Percentiles rank a stretch among this genome's conserved stretches.
These are phyloP conservation scores for Torymus tubicola DNA, from an alignment of 2,888 invertebrate genomes.

Conservation along the genomic window DNA sequence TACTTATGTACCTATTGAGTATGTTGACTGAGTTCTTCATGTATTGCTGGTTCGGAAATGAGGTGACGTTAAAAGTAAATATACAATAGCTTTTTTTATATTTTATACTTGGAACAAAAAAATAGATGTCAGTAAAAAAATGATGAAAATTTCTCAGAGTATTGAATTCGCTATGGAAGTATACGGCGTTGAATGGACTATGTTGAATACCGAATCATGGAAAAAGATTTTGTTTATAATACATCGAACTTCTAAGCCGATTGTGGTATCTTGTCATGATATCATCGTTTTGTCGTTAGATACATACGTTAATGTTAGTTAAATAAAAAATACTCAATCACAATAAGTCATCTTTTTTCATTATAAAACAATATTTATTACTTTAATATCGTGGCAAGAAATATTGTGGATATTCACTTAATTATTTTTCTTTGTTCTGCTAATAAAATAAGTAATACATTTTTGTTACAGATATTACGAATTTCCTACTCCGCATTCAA, in stretches of 20 bases:
- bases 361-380: too few species aligned
- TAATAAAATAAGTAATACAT: too few species aligned
- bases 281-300: slow-evolving; percentile 14
- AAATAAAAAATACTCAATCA: too few species aligned
- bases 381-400: too few species aligned
- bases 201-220: slow-evolving; percentile 13
- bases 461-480: too few species aligned
- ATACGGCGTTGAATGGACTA: background rate
- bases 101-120: too few species aligned
- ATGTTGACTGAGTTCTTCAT: slow-evolving; percentile 52
- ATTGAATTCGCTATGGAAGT: background rate
- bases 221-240: background rate
- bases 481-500: too few species aligned
- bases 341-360: too few species aligned
- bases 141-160: background rate
- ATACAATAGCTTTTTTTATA: background rate
- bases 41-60: slow-evolving; percentile 47
- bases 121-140: too few species aligned
- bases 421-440: too few species aligned
- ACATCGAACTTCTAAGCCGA: slow-evolving; percentile 2
- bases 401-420: too few species aligned
- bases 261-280: slow-evolving; percentile 1
- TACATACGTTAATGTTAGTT: slow-evolving; percentile 17
- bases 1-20: background rate
- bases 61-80: slow-evolving; percentile 40